Conservation (phyloP, 2,888 invertebrate genomes). For the Mellilla xanthometata region DNA sequence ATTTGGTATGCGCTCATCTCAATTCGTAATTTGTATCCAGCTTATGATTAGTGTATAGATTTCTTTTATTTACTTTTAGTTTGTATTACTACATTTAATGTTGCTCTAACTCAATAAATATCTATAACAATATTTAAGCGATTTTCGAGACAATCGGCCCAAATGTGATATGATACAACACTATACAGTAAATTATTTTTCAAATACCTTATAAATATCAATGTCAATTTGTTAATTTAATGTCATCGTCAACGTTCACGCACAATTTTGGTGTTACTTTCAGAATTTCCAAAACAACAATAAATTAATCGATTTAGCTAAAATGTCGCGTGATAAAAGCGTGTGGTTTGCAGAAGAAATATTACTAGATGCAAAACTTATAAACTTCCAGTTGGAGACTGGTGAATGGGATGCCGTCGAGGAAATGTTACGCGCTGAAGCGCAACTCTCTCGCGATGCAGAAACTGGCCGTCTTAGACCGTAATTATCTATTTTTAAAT, state of each 20-base stretch:
- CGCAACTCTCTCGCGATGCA: constrained; percentile 73
- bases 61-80: too few relatives aligned
- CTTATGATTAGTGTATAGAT: too few relatives aligned
- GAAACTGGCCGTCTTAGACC: constrained; percentile 76
- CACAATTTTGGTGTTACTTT: background rate
- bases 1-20: too few relatives aligned
- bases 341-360: constrained; percentile 81
- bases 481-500: constrained; percentile 46
- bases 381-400: constrained; percentile 75
- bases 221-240: background rate
- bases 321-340: constrained; percentile 79
- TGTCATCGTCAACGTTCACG: background rate
- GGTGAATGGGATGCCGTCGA: constrained; percentile 80
- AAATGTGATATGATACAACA: too few relatives aligned
- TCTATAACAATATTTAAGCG: too few relatives aligned
- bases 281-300: background rate
- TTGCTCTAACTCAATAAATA: too few relatives aligned
- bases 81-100: too few relatives aligned
- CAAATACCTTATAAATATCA: too few relatives aligned
- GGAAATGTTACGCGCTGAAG: constrained; percentile 77
- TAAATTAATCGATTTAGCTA: background rate
- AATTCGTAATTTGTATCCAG: too few relatives aligned
- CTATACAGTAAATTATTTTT: too few relatives aligned
- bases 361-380: constrained; percentile 74
- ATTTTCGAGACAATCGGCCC: too few relatives aligned